Percentiles rank a stretch among this genome's conserved stretches.
These are phyloP conservation scores for Halichondria panicea DNA, from an alignment of 37 sponge, comb jelly and placozoan species.

Conservation along the genomic window DNA sequence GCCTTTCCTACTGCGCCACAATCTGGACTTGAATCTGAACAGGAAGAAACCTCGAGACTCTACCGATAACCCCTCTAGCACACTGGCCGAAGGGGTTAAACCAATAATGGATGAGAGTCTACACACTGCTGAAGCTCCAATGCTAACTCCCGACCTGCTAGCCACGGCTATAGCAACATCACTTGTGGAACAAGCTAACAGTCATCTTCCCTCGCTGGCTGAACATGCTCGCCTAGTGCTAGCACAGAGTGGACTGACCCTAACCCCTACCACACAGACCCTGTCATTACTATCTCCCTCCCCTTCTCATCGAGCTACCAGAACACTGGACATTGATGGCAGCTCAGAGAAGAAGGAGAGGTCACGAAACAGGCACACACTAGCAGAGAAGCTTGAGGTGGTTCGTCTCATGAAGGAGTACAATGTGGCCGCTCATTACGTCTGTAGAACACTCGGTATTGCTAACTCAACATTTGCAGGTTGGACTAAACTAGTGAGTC, in stretches of 20 bases:
- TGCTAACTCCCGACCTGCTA: conserved; percentile 19
- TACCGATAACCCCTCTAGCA: too few relatives aligned
- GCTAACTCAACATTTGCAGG: conserved; percentile 79
- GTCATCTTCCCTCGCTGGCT: too few relatives aligned
- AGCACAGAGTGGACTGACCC: too few relatives aligned
- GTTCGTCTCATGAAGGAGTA: conserved; percentile 66
- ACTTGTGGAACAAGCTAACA: conserved; percentile 3
- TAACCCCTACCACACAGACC: too few relatives aligned
- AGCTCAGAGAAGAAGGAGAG: neutral
- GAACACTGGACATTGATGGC: neutral
- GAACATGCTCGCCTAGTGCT: too few relatives aligned
- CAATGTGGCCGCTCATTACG: conserved; percentile 55
- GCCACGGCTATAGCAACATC: conserved; percentile 15
- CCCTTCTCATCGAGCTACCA: too few relatives aligned
- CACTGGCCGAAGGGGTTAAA: too few relatives aligned
- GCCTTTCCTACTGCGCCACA: conserved; percentile 79
- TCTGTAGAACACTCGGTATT: conserved; percentile 73
- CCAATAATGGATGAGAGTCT: too few relatives aligned
- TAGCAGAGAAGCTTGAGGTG: conserved; percentile 81
- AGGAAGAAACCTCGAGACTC: conserved; percentile 21
- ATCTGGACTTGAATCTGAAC: conserved; percentile 56
- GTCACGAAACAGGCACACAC: conserved; percentile 48
- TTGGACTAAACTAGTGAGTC: conserved; percentile 77
- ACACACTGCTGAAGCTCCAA: neutral
- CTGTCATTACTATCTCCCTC: too few relatives aligned